These are phyloP conservation scores for Caenorhabditis panamensis DNA, from an alignment of 2,888 invertebrate genomes.

Conservation along the genomic window DNA sequence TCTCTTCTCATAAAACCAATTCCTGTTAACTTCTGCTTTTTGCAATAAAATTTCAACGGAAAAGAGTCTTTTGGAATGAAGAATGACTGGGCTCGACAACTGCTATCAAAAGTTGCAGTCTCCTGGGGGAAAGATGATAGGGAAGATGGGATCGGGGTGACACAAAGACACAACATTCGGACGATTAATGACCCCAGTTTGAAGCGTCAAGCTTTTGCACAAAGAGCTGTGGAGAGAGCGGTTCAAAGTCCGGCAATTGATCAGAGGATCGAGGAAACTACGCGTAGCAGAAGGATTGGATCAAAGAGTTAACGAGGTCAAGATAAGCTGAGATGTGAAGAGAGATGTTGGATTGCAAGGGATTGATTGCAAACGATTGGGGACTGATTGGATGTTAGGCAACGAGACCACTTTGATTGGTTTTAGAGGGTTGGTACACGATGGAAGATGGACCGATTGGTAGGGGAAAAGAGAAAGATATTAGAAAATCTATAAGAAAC, in stretches of 20 bases:
- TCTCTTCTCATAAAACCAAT: conserved; percentile 11
- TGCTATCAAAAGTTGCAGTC: neutral
- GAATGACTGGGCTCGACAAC: neutral
- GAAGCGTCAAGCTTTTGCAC: neutral
- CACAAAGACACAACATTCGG: neutral
- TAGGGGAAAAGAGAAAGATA: too few relatives aligned
- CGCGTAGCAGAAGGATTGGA: too few relatives aligned
- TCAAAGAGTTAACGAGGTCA: too few relatives aligned
- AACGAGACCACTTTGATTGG: too few relatives aligned
- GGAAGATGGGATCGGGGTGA: neutral
- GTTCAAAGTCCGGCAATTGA: neutral
- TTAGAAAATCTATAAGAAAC: too few relatives aligned
- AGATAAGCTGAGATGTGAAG: too few relatives aligned
- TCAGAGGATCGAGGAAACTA: too few relatives aligned
- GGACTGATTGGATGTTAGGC: too few relatives aligned
- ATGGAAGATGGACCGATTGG: too few relatives aligned
- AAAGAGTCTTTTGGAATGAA: neutral
- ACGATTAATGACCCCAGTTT: neutral
- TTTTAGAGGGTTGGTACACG: too few relatives aligned
- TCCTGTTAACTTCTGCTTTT: conserved; percentile 17
- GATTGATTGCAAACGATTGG: too few relatives aligned
- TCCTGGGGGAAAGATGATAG: neutral
- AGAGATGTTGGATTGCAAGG: too few relatives aligned
- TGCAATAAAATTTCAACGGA: conserved; percentile 18
- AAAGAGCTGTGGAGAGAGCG: neutral